Base-by-base conservation (phyloP, 1,140 invertebrate genomes). In the Antheraea pernyi region DNA sequence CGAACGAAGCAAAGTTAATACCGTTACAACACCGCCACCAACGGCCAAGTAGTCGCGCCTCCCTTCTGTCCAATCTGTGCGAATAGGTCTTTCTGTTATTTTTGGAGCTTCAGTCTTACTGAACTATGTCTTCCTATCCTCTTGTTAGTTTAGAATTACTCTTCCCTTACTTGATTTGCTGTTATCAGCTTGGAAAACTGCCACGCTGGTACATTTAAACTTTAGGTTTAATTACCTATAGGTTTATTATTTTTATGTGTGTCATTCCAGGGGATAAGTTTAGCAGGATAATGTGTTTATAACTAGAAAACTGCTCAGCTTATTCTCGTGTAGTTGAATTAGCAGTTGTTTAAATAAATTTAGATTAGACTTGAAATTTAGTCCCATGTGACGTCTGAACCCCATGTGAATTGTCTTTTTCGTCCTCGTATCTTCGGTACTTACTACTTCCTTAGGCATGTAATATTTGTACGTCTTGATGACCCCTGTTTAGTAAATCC, bases 1-100 rank as follows among this genome's bases (percentile, higher is more conserved):
- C 88, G 76, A 89, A 88, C 82, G 88, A 92, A 89, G 87, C 90
- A 89, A 91, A 92, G 88, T 91, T 92, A 92, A 92, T 92, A 91
- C 85, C 80, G 82, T 88, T 85, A 91, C 85, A 86, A 73, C 84
- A 90, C 74, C 86, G 85, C 85, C 88, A 82, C 80, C 86, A 84
- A 82, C 86, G 85, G 88, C 89, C 88, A 91, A 90, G 88, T 90
- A 92, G 88, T 87, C 87, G 85, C 83, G 87, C 88, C 86, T 89
- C 87, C 88, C 90, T 89, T 88, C 89, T 89, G 83, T 86, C 88
- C 87, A 85, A 80, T 89, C 85, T 90, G 81, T 89, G 87, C 86
- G 85, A 89, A 85, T 91, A 91, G 86, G 88, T 90, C 89, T 86
- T 91, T 89, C 82, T 90, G 84, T 91, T 91, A 83, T 86, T 85